Conservation (phyloP, 1,140 invertebrate genomes). For the Psilanteris sp. region DNA sequence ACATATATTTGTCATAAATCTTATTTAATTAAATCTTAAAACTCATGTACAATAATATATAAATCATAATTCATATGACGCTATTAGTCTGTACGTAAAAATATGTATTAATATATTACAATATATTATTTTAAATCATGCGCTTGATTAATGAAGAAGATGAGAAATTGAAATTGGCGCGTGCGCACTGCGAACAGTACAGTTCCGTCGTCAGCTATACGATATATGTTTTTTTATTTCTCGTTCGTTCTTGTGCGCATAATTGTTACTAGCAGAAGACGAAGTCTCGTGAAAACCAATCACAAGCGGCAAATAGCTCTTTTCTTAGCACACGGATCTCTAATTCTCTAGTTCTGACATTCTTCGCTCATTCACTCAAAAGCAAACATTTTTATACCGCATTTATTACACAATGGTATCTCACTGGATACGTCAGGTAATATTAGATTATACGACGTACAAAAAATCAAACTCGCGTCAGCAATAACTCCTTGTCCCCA, state of each 20-base stretch:
- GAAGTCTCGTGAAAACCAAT: conserved; percentile 52
- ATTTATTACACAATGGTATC: conserved; percentile 73
- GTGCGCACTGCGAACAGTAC: too few relatives aligned
- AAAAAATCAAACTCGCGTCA: not conserved
- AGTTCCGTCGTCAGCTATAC: conserved; percentile 1
- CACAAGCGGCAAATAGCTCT: conserved; percentile 45
- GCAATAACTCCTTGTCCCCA: conserved; percentile 10
- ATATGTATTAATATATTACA: too few relatives aligned
- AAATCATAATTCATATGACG: too few relatives aligned
- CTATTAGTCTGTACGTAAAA: too few relatives aligned
- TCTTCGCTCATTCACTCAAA: conserved; percentile 36
- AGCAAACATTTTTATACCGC: conserved; percentile 57
- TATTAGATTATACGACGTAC: too few relatives aligned
- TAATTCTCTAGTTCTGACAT: conserved; percentile 63
- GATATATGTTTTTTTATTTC: too few relatives aligned
- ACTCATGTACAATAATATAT: too few relatives aligned
- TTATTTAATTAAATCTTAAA: too few relatives aligned
- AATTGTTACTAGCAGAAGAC: conserved; percentile 64
- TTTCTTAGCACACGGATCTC: conserved; percentile 45
- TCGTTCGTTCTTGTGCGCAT: not conserved
- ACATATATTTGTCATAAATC: too few relatives aligned
- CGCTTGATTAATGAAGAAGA: too few relatives aligned
- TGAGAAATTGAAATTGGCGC: too few relatives aligned
- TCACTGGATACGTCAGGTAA: conserved; percentile 76
- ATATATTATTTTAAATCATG: too few relatives aligned